These are phyloP conservation scores for Glareola pratincola DNA, from an alignment of 2,113 vertebrate species.

Conservation along the genomic window DNA sequence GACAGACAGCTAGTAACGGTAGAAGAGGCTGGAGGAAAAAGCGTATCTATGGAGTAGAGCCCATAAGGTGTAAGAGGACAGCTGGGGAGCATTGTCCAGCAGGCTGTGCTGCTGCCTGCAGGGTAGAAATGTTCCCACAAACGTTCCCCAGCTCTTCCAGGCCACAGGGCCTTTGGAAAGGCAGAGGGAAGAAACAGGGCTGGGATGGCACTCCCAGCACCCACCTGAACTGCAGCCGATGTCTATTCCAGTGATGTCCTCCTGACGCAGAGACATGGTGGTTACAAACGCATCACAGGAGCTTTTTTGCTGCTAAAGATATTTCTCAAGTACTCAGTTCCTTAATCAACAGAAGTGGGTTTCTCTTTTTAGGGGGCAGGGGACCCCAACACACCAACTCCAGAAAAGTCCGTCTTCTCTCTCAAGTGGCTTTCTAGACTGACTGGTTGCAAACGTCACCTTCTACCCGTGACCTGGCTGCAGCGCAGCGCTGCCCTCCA, in stretches of 20 bases:
- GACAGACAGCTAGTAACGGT: background rate
- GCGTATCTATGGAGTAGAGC: background rate
- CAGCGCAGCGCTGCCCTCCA: background rate
- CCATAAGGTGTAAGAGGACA: background rate
- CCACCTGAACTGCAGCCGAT: background rate
- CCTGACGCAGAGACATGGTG: fast-evolving
- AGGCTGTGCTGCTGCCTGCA: background rate
- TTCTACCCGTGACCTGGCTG: background rate
- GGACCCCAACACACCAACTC: background rate
- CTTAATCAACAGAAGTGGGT: background rate
- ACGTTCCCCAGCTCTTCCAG: background rate
- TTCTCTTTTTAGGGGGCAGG: background rate
- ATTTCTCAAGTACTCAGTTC: background rate
- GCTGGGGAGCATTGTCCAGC: background rate
- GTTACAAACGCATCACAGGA: background rate
- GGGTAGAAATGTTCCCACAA: background rate
- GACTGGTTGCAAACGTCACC: background rate
- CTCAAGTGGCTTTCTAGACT: background rate
- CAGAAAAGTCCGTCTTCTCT: background rate
- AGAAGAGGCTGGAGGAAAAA: background rate
- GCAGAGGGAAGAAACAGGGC: background rate
- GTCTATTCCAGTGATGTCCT: background rate
- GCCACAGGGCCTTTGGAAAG: background rate
- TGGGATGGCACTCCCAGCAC: background rate
- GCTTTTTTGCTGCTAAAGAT: background rate